Evolutionary conservation across 2,797 vertebrate species (phyloP).

Genomic region (Dicrostonyx torquatus): DNA sequence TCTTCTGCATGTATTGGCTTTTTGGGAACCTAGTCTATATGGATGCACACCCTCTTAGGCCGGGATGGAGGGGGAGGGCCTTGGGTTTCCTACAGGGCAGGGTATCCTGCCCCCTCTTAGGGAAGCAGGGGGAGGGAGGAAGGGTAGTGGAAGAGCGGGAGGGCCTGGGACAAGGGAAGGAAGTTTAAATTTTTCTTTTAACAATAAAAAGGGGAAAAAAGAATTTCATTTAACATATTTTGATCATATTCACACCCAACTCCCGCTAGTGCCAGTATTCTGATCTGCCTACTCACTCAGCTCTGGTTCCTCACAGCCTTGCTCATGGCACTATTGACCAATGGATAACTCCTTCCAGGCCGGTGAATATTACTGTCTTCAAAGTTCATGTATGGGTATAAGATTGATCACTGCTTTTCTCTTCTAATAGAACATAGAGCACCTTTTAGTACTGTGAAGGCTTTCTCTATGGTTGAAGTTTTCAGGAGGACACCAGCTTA

Average conservation of each 20-base stretch:
- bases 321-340: not conserved
- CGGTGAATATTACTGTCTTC: not conserved
- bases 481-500: not conserved
- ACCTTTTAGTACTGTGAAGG: not conserved
- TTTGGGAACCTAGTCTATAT: too few species aligned
- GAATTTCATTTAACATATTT: not conserved
- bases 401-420: not conserved
- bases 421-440: too few species aligned
- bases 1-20: too few species aligned
- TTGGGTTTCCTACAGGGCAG: too few species aligned
- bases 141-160: too few species aligned
- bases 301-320: not conserved
- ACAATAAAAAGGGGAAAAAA: too few species aligned
- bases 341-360: not conserved
- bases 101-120: too few species aligned
- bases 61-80: too few species aligned
- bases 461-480: not conserved
- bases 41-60: too few species aligned
- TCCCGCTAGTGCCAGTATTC: not conserved
- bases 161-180: too few species aligned
- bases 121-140: too few species aligned
- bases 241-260: not conserved
- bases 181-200: too few species aligned
- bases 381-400: not conserved
- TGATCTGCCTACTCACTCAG: not conserved